Evolutionary conservation across 2,797 vertebrate genomes (phyloP).

Genomic region (Silurus aristotelis): DNA sequence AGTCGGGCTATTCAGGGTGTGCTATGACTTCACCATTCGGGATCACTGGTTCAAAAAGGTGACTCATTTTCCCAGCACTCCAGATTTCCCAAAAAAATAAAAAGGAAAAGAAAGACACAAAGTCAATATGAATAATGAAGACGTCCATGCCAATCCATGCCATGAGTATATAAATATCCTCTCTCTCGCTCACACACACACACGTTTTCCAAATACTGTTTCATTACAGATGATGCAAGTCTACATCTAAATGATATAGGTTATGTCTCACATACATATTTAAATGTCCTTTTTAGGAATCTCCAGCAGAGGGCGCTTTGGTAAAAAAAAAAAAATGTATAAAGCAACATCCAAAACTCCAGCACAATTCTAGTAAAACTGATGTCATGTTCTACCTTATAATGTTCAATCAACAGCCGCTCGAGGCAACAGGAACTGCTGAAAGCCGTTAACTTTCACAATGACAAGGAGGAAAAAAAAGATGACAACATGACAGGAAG

Average conservation of each 20-base stretch:
- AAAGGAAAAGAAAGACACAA: slow-evolving; percentile 18
- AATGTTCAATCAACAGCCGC: neutral
- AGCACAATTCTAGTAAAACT: neutral
- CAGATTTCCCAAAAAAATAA: neutral
- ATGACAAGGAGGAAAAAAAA: no score
- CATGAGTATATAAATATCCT: no score
- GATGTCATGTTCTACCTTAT: neutral
- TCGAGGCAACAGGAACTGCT: neutral
- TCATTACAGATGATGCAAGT: no score
- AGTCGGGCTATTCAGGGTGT: slow-evolving; percentile 38
- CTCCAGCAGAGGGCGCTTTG: slow-evolving; percentile 53
- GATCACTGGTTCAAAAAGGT: slow-evolving; percentile 25
- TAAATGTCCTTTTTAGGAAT: neutral
- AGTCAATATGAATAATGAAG: slow-evolving; percentile 36
- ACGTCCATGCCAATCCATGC: neutral
- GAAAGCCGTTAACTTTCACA: neutral
- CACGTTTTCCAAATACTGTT: no score
- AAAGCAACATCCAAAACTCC: neutral
- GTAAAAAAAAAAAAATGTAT: slow-evolving; percentile 1
- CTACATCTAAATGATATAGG: no score
- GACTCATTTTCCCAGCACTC: slow-evolving; percentile 46
- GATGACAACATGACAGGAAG: neutral
- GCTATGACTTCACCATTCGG: slow-evolving; percentile 39
- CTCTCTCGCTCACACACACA: no score
- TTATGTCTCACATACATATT: neutral